These are phyloP conservation scores for Aviceda subcristata DNA, from an alignment of 2,113 vertebrate genomes.

Conservation along the genomic window DNA sequence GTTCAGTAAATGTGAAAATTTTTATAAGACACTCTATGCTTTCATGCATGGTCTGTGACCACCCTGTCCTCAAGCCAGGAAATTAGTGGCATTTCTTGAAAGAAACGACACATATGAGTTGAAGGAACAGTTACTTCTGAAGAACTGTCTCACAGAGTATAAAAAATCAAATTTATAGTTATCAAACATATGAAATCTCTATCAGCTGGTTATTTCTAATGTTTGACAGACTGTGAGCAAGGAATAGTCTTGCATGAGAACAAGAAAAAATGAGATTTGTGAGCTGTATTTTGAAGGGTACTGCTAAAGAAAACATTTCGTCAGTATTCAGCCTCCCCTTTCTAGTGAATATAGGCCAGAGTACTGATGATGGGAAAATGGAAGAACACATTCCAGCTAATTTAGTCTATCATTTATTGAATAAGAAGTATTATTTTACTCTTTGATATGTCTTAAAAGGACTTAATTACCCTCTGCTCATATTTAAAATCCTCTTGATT, in stretches of 20 bases:
- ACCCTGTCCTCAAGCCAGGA: neutral
- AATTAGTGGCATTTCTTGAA: neutral
- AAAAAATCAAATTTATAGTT: neutral
- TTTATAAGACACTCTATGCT: neutral
- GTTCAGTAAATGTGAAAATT: neutral
- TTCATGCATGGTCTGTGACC: neutral
- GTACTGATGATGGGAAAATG: neutral
- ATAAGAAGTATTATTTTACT: constrained; percentile 60
- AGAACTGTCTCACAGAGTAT: neutral
- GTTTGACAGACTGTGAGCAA: neutral
- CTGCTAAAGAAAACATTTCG: neutral
- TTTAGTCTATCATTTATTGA: constrained; percentile 57
- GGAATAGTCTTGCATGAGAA: neutral
- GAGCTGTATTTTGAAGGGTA: neutral
- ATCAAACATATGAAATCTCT: neutral
- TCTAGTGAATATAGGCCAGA: neutral
- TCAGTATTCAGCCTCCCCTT: neutral
- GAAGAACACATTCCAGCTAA: constrained; percentile 32
- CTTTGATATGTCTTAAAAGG: constrained; percentile 61
- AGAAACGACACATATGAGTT: neutral
- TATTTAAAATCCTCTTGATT: constrained; percentile 71
- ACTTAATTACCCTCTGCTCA: constrained; percentile 63
- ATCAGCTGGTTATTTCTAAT: neutral
- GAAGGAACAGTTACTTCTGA: neutral
- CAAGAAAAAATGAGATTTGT: neutral